Percentiles rank a stretch among this genome's conserved stretches.
Evolutionary conservation across 2,113 vertebrate species (phyloP).

Genomic region (Alosa alosa): DNA sequence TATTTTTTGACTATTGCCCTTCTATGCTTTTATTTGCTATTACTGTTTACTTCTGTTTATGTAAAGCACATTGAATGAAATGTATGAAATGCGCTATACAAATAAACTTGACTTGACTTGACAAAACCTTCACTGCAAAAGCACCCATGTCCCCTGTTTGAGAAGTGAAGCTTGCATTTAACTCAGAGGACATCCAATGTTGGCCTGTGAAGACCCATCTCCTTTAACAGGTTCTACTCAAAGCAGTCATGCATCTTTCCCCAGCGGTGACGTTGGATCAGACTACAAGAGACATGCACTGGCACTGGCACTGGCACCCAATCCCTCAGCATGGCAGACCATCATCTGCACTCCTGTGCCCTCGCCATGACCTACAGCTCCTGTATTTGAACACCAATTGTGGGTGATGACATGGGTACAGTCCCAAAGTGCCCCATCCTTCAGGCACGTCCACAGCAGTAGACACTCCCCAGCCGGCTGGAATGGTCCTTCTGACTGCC

Average conservation of each 20-base stretch:
- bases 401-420: conserved; percentile 14
- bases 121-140: no score
- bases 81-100: no score
- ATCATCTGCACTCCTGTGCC: not conserved
- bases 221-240: not conserved
- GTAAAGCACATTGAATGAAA: no score
- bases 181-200: not conserved
- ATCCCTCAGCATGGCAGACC: not conserved
- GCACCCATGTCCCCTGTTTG: not conserved
- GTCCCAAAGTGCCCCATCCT: conserved; percentile 32
- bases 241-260: not conserved
- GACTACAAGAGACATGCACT: not conserved
- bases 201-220: not conserved
- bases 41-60: no score
- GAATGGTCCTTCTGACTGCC: conserved; percentile 18
- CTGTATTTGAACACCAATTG: conserved; percentile 24
- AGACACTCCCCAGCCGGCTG: conserved; percentile 2
- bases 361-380: not conserved
- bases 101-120: no score
- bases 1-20: no score
- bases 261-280: not conserved
- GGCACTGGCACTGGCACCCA: not conserved
- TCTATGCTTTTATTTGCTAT: no score
- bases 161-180: not conserved
- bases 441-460: conserved; percentile 31